Evolutionary conservation across 2,888 invertebrate species (phyloP), one percentile per base, ranked within the genome.

Genomic region (Campoplex nolae): DNA sequence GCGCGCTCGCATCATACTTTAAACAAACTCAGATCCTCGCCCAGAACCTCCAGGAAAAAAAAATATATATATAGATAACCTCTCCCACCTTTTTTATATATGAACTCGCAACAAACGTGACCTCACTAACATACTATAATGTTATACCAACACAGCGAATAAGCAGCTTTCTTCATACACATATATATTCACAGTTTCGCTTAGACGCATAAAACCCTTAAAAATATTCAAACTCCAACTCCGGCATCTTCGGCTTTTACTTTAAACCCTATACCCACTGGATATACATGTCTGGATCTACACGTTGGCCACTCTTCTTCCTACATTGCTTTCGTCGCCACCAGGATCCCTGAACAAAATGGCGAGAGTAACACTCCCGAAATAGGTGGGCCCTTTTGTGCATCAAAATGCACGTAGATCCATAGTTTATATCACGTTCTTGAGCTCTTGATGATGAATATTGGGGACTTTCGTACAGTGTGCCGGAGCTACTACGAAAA

Each of bases 341-440:
- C 16, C 82, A 68, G 23, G 11, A 42, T 48, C 18, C 9, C 23
- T 0, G 11, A 32, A 16, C 62, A n/a, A 65, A 65, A 76, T 23
- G 58, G 8, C 9, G 45, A 45, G 73, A 23, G 23, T 35, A 54
- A 71, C 28, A 32, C 42, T 35, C 65, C 16, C 48, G 23, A 42
- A 62, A 75, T n/a, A 23, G 70, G 70, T 16, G 68, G 54, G 68
- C 13, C 32, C 32, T 79, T 23, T 23, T 79, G 84, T 84, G 87
- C 76, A 84, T 87, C 87, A 84, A 70, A 82, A 56, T 82, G 76
- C 82, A 78, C 81, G 85, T 83, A 23, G 23, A 23, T 23, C 79
- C 87, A 87, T 87, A 87, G 87, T 84, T 87, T 79, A 84, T 76
- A 71, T 48, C 78, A 79, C 82, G 70, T 42, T 79, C 56, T 68